Evolutionary conservation across 2,113 vertebrate genomes (phyloP).

Genomic region (Helogale parvula): DNA sequence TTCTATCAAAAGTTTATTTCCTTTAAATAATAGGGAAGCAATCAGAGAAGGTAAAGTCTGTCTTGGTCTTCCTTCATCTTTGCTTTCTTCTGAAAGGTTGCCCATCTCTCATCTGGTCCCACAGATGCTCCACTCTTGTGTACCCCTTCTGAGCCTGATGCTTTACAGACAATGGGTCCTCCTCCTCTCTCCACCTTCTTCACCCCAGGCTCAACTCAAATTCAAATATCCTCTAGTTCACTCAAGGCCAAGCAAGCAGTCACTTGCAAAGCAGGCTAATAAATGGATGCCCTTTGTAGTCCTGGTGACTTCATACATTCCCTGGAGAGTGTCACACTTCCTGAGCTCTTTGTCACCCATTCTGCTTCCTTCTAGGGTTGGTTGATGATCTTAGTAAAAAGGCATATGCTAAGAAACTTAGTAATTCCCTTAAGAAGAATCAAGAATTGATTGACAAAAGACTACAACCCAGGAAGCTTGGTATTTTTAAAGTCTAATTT

Average conservation of each 20-base stretch:
- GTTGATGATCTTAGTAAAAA: neutral
- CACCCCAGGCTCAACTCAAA: neutral
- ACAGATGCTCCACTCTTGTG: neutral
- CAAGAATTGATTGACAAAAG: neutral
- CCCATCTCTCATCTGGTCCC: neutral
- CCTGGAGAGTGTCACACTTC: neutral
- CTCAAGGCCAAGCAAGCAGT: neutral
- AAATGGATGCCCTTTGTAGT: neutral
- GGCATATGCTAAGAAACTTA: neutral
- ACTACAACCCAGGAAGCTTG: neutral
- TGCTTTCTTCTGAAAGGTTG: neutral
- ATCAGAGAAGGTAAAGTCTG: neutral
- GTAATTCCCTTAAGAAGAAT: neutral
- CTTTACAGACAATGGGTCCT: neutral
- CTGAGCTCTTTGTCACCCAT: neutral
- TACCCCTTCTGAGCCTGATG: neutral
- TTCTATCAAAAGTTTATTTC: neutral
- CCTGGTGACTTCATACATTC: neutral
- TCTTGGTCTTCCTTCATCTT: neutral
- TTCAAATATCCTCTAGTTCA: neutral
- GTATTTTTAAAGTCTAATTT: neutral
- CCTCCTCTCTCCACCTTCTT: neutral
- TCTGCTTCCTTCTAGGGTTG: neutral
- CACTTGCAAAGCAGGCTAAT: conserved; percentile 13
- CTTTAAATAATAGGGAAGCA: neutral